Conservation (phyloP, 2,113 vertebrate genomes). For the Pycnonotus jocosus region DNA sequence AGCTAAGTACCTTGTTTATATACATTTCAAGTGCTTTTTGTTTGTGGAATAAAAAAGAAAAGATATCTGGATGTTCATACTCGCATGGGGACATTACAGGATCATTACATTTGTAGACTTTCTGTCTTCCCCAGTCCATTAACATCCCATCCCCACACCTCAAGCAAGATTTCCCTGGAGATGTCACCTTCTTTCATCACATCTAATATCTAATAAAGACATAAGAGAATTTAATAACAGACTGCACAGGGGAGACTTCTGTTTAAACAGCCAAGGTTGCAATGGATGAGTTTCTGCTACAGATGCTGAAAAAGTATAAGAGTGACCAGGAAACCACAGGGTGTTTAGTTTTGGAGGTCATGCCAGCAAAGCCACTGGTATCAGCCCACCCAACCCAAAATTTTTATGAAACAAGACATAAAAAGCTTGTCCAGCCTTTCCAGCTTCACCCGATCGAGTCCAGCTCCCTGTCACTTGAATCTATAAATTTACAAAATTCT, state of each 20-base stretch:
- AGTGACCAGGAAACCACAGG: rapidly evolving
- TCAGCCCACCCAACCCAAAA: background rate
- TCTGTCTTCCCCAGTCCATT: background rate
- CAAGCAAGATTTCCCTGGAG: background rate
- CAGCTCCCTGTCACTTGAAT: background rate
- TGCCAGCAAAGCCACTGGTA: background rate
- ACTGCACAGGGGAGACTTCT: background rate
- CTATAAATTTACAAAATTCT: background rate
- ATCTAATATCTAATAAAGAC: constrained; percentile 32
- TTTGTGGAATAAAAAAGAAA: background rate
- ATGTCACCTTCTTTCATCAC: background rate
- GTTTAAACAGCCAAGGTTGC: background rate
- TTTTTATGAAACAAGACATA: background rate
- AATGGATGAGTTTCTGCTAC: background rate
- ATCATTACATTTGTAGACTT: background rate
- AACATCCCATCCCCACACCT: background rate
- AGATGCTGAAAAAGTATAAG: background rate
- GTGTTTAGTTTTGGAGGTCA: background rate
- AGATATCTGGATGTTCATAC: background rate
- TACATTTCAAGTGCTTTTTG: background rate
- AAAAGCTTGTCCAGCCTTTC: background rate
- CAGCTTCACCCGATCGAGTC: rapidly evolving
- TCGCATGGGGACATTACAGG: background rate
- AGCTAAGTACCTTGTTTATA: background rate
- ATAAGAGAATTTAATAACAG: constrained; percentile 37